Percentiles rank a stretch among this genome's conserved stretches.
These are phyloP conservation scores for Tarsius wallacei DNA, from an alignment of 2,797 vertebrate genomes.

Conservation along the genomic window DNA sequence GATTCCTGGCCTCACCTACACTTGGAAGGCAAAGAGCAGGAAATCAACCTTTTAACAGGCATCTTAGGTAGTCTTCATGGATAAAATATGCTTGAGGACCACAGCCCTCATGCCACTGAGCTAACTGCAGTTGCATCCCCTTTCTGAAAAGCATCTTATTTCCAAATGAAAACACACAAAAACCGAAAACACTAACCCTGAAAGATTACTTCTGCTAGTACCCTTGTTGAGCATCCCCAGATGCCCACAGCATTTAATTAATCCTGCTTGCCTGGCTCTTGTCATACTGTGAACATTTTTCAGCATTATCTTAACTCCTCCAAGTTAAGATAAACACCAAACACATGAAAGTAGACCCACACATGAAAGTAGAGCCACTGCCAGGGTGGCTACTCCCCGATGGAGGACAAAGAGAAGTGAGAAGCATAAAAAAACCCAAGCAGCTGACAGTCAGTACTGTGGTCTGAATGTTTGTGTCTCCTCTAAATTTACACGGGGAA, in stretches of 20 bases:
- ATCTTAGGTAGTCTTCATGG: not conserved
- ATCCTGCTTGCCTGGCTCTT: not conserved
- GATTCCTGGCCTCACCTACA: not conserved
- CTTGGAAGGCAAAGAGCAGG: not conserved
- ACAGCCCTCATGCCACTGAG: not conserved
- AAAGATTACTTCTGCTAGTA: not conserved
- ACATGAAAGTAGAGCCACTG: not conserved
- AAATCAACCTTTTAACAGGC: not conserved
- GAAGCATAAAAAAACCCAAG: not conserved
- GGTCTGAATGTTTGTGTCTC: not conserved
- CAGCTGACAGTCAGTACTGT: too few species aligned
- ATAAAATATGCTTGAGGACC: not conserved
- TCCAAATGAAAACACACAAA: not conserved
- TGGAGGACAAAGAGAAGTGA: not conserved
- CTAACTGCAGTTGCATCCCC: not conserved
- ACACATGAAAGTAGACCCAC: not conserved
- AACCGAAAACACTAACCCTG: not conserved
- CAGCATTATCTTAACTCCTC: not conserved
- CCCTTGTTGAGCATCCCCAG: not conserved
- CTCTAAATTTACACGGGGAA: not conserved
- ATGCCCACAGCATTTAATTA: not conserved
- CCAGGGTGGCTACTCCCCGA: not conserved
- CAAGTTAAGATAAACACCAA: not conserved
- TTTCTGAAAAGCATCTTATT: slow-evolving; percentile 59
- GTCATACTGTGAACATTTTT: not conserved